Conservation (phyloP, 2,888 invertebrate species). For the Sarcophaga rosellei region DNA sequence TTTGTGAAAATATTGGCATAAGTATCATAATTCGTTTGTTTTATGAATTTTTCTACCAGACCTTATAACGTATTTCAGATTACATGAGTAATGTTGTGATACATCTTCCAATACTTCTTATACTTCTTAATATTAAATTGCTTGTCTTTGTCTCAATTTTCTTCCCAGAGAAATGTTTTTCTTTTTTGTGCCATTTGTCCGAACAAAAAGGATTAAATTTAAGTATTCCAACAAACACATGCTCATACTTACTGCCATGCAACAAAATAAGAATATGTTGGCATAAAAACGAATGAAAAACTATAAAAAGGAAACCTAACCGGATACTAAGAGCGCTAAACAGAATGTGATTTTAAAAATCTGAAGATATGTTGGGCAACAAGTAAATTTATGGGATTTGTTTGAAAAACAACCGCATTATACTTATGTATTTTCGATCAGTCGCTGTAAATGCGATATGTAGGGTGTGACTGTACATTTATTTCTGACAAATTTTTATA, state of each 20-base stretch:
- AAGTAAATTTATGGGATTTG: too few relatives aligned
- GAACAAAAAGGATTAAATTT: conserved; percentile 21
- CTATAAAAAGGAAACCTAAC: neutral
- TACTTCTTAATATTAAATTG: neutral
- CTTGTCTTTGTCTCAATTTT: neutral
- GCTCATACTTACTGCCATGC: neutral
- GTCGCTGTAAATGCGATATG: neutral
- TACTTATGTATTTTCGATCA: too few relatives aligned
- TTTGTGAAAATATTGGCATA: too few relatives aligned
- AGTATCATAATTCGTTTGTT: too few relatives aligned
- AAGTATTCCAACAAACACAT: conserved; percentile 14
- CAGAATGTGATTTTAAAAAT: too few relatives aligned
- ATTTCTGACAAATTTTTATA: conserved; percentile 19
- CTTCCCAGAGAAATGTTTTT: neutral
- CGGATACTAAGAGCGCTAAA: too few relatives aligned
- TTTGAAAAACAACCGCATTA: too few relatives aligned
- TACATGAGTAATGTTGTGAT: neutral
- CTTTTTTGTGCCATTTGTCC: neutral
- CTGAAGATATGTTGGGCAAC: too few relatives aligned
- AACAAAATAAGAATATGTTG: neutral
- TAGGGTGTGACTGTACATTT: neutral
- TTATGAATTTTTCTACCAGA: too few relatives aligned
- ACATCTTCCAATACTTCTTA: neutral
- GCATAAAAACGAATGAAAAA: neutral
- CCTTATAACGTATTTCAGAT: too few relatives aligned